These are phyloP conservation scores for Montipora foliosa DNA, from an alignment of 64 coral and sea anemone genomes.

Conservation along the genomic window DNA sequence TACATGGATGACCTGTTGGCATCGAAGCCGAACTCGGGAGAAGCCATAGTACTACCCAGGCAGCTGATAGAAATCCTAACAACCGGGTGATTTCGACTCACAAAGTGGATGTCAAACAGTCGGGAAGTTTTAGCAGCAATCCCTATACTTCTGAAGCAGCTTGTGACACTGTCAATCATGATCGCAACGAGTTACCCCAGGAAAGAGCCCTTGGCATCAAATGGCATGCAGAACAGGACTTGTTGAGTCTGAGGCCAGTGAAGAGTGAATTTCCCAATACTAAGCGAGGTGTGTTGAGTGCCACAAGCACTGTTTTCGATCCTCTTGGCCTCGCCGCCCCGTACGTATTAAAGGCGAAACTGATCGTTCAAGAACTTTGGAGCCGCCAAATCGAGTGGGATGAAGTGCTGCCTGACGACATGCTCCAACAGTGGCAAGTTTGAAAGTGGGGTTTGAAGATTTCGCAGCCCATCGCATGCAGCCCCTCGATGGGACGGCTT, in stretches of 20 bases:
- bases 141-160: background rate
- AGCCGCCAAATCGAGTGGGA: slow-evolving; percentile 8
- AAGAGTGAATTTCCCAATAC: slow-evolving; percentile 2
- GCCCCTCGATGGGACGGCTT: background rate
- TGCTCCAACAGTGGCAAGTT: slow-evolving; percentile 2
- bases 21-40: background rate
- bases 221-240: background rate
- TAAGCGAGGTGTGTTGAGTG: slow-evolving; percentile 40
- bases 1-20: background rate
- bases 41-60: background rate
- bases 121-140: background rate
- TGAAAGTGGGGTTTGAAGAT: slow-evolving; percentile 12
- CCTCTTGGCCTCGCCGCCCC: background rate
- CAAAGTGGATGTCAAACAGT: background rate
- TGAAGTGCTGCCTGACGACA: background rate
- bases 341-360: slow-evolving; percentile 42
- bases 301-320: slow-evolving; percentile 33
- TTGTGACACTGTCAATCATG: background rate
- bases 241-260: background rate
- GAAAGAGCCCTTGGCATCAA: background rate
- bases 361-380: slow-evolving; percentile 47
- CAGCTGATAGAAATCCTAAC: no score
- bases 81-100: background rate
- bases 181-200: background rate
- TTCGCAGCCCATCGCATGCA: background rate